Percentiles rank a stretch among this genome's conserved stretches.
Evolutionary conservation across 2,888 invertebrate species (phyloP).

Genomic region (Drosophila phalerata): DNA sequence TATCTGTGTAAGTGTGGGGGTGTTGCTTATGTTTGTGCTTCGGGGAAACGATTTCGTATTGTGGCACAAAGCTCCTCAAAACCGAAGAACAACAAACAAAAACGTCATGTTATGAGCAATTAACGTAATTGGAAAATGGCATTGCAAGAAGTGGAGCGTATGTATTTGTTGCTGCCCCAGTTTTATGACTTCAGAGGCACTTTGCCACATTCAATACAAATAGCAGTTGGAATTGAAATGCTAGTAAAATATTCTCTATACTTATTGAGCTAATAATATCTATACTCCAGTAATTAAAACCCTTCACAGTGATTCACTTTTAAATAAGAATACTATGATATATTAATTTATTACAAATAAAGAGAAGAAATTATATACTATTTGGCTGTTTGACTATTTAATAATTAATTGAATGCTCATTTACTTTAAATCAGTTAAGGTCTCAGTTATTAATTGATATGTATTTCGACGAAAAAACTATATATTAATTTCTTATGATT

Average conservation of each 20-base stretch:
- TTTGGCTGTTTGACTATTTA: no score
- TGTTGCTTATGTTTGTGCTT: slow-evolving; percentile 49
- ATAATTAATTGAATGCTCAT: no score
- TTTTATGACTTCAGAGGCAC: slow-evolving; percentile 8
- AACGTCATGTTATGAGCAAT: slow-evolving; percentile 76
- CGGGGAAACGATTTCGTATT: slow-evolving; percentile 70
- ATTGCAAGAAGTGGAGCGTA: slow-evolving; percentile 44
- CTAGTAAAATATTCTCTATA: not conserved
- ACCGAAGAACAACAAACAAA: slow-evolving; percentile 60
- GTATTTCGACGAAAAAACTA: no score
- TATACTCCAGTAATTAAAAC: not conserved
- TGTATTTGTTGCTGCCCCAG: slow-evolving; percentile 38
- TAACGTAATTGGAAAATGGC: slow-evolving; percentile 76
- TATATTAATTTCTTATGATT: no score
- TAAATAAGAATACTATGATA: not conserved
- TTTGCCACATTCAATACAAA: slow-evolving; percentile 7
- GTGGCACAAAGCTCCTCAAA: slow-evolving; percentile 61
- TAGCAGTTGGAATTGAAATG: not conserved
- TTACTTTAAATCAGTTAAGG: no score
- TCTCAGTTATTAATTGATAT: no score
- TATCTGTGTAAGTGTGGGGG: slow-evolving; percentile 22
- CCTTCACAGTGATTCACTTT: no score
- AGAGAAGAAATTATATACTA: no score
- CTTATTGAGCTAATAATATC: not conserved
- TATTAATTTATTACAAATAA: not conserved